Evolutionary conservation across 2,888 invertebrate genomes (phyloP), one percentile per base, ranked within the genome.

Genomic region (Rugalucina vietnamica): DNA sequence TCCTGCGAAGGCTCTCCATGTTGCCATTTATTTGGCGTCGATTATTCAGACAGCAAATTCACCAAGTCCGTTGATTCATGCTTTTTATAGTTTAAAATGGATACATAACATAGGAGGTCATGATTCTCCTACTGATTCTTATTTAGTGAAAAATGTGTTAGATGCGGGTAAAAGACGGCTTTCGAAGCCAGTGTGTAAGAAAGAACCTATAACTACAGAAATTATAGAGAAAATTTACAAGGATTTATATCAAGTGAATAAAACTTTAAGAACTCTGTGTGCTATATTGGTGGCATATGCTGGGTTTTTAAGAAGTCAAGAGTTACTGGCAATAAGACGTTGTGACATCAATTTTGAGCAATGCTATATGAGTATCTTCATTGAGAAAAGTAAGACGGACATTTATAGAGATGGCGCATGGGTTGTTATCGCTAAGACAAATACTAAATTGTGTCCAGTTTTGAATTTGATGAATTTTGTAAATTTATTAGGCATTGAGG

Each of bases 81-180:
- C 86, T 4, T 88, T 86, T 84, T 88, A 88, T 77, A 80, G 79
- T 29, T 43, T 86, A 49, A 82, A 88, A 75, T 88, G 82, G 82
- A 69, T 76, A 34, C 84, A 86, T 82, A 78, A 84, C 65, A n/a
- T 82, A 4, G 71, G 75, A 43, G 77, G 77, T 76, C 75, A 73
- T 32, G 49, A 54, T 4, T 84, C 82, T 69, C 80, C 79, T 21
- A 82, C 84, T 18, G 76, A 86, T 39, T 78, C 74, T 32, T 73
- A 71, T 39, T 76, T 82, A 50, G 79, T 80, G n/a, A 57, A n/a
- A 12, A 85, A 86, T 78, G 32, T 81, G 18, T 71, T 81, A 32
- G 82, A 81, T 69, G 54, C 54, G 12, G 54, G 54, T 54, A 54
- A 54, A 54, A 14, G 54, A 4, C 12, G 54, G 54, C n/a, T 54